phyloP scores from a whole-genome alignment of 2,113 vertebrate genomes.

The Psilopsiagon aymara region DNA sequence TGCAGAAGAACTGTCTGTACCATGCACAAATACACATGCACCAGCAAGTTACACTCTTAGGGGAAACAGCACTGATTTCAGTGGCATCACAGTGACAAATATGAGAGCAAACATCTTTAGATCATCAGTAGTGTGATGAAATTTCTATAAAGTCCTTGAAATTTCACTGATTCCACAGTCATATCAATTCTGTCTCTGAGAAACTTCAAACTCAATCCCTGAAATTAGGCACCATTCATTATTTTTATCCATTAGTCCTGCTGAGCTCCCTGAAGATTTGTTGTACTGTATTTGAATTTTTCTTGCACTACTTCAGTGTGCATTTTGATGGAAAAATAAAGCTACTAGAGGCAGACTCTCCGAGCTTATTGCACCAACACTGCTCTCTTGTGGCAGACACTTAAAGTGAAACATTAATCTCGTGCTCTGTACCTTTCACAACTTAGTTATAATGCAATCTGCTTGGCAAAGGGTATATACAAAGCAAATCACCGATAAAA shows the following conservation, averaged over 20 bases:
- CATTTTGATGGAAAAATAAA: background rate
- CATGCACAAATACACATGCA: accelerated
- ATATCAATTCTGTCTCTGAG: background rate
- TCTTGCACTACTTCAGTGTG: background rate
- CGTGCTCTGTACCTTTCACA: background rate
- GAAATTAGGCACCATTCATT: slow-evolving; percentile 10
- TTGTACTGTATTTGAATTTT: background rate
- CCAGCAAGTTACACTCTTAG: background rate
- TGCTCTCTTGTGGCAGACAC: slow-evolving; percentile 65
- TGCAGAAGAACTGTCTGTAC: background rate
- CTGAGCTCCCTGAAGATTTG: background rate
- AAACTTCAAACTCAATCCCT: background rate
- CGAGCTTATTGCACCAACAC: slow-evolving; percentile 47
- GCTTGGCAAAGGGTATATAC: background rate
- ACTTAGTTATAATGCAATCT: accelerated
- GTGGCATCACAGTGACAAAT: accelerated
- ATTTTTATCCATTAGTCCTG: background rate
- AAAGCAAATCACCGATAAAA: background rate
- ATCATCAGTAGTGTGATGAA: background rate
- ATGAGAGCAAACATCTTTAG: background rate
- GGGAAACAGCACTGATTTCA: background rate
- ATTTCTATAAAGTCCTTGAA: background rate
- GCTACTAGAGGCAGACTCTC: background rate
- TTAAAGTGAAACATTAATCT: background rate
- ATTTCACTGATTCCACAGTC: background rate